Evolutionary conservation across 1,140 invertebrate species (phyloP), one percentile per base, ranked within the genome.

Genomic region (Saccostrea glomerata): DNA sequence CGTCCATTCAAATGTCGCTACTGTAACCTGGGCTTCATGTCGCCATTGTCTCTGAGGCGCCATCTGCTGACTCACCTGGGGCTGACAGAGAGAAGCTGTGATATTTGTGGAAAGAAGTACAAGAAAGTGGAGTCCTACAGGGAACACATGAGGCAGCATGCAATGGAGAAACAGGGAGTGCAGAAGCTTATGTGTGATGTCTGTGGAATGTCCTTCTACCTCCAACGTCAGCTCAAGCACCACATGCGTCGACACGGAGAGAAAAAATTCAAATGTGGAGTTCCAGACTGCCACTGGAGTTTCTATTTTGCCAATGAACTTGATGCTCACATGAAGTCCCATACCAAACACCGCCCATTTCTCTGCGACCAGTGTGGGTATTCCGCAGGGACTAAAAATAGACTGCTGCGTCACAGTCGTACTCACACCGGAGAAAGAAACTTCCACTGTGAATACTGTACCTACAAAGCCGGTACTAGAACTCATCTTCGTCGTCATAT

Each of bases 371-470:
- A 96, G 13, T 97, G 97, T 92, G 94, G 95, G 0, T 97, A 97
- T 91, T 94, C 96, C 4, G 96, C 96, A 1, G 96, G 96, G 5
- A 98, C 98, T 23, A 98, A 97, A 5, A 98, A 98, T 25, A 96
- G 97, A 89, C 94, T 97, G 4, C 94, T 95, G 12, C 96, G 96
- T 96, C 97, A 96, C 88, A 84, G 58, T 2, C 91, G 92, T 66
- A 93, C 93, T 11, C 95, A 95, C 88, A 93, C 94, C 17, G 94
- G 94, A 23, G 91, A 92, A 36, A 93, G 96, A 97, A 97, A 97
- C 0, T 98, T 97, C 92, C 95, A 96, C n/a, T 96, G 96, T 89
- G 97, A 97, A 9, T 96, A 98, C 93, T 98, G 98, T 93, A 93
- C 92, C 1, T 94, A 94, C 90, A 94, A 94, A 87, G 92, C 93